Percentiles rank a stretch among this genome's conserved stretches.
Evolutionary conservation across 2,113 vertebrate genomes (phyloP).

Genomic region (Pterophyllum scalare): DNA sequence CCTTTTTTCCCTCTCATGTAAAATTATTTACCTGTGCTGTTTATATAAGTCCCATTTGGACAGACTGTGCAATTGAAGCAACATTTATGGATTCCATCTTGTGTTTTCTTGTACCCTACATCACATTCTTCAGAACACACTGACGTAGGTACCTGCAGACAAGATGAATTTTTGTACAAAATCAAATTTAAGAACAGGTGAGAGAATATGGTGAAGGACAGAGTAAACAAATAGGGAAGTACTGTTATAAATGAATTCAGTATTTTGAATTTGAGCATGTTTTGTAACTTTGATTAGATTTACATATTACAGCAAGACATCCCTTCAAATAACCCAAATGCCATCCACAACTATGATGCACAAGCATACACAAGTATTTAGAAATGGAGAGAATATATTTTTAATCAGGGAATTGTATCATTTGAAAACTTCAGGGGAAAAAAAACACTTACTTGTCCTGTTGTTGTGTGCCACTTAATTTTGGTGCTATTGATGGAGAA

Average conservation of each 20-base stretch:
- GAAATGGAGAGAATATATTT: not conserved
- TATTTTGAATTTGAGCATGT: too few relatives aligned
- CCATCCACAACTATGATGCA: not conserved
- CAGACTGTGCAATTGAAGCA: constrained; percentile 85
- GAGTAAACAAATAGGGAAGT: not conserved
- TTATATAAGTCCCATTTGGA: constrained; percentile 79
- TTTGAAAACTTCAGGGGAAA: too few relatives aligned
- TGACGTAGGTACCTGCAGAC: constrained; percentile 53
- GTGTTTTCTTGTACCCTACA: constrained; percentile 28
- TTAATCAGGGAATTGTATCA: not conserved
- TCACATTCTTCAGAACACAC: constrained; percentile 56
- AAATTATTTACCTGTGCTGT: constrained; percentile 77
- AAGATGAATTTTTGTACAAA: not conserved
- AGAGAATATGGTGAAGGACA: not conserved
- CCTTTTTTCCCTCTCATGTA: not conserved
- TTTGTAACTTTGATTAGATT: too few relatives aligned
- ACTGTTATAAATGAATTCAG: not conserved
- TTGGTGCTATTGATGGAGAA: not conserved
- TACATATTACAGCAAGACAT: not conserved
- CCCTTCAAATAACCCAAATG: not conserved
- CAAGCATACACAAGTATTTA: not conserved
- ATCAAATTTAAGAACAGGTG: not conserved
- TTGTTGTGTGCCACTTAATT: constrained; percentile 75
- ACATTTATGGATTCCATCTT: constrained; percentile 70
- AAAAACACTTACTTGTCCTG: not conserved